Conservation (phyloP, 2,888 invertebrate species). For the Drosophila melanosoma region DNA sequence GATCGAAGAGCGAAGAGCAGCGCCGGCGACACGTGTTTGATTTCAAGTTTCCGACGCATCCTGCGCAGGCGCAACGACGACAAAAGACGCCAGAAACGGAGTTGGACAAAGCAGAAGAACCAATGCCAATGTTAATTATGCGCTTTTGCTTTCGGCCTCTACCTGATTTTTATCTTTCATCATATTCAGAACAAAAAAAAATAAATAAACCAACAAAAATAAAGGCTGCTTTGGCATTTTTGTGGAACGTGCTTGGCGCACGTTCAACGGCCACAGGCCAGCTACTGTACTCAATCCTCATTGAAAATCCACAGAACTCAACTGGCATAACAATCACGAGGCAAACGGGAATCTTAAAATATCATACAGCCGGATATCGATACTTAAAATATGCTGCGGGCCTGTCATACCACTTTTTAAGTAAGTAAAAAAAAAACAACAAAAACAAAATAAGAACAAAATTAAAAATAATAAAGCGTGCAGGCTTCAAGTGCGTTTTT, state of each 20-base stretch:
- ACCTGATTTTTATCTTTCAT: constrained; percentile 73
- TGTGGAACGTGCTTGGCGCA: constrained; percentile 77
- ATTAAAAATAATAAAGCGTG: constrained; percentile 44
- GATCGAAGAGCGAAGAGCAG: constrained; percentile 55
- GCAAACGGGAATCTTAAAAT: constrained; percentile 30
- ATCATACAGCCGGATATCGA: constrained; percentile 67
- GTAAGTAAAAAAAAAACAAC: neutral
- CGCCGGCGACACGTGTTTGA: constrained; percentile 75
- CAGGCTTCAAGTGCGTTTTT: constrained; percentile 39
- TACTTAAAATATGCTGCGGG: constrained; percentile 62
- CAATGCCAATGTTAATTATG: constrained; percentile 69
- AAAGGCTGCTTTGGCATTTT: constrained; percentile 58
- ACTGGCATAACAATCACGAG: constrained; percentile 39
- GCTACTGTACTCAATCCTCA: constrained; percentile 25
- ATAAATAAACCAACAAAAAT: neutral
- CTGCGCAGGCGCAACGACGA: constrained; percentile 62
- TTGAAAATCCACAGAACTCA: constrained; percentile 28
- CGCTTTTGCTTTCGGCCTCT: constrained; percentile 54
- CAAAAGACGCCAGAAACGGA: constrained; percentile 22
- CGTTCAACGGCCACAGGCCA: constrained; percentile 45
- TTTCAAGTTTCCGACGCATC: constrained; percentile 74
- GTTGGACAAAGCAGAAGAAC: constrained; percentile 33
- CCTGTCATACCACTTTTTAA: constrained; percentile 22
- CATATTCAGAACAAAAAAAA: constrained; percentile 39
- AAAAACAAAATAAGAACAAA: constrained; percentile 10